Evolutionary conservation across 2,888 invertebrate genomes (phyloP).

Genomic region (Cenopis cana): DNA sequence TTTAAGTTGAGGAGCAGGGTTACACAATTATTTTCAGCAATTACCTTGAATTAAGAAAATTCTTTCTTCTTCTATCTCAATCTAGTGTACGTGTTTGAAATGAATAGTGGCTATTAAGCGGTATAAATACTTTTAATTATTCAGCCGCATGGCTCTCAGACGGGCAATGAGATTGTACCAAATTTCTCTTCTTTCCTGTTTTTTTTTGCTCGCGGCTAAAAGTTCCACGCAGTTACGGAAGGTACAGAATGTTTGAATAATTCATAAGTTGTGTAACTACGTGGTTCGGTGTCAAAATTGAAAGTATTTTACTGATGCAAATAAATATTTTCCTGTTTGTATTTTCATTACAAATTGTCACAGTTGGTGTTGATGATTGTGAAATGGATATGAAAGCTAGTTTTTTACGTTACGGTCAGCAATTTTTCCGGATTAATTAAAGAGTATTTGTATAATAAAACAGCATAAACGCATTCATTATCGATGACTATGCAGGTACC

Average conservation of each 20-base stretch:
- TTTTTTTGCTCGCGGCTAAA: conserved; percentile 31
- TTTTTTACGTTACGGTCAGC: not conserved
- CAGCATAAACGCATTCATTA: no score
- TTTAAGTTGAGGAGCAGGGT: not conserved
- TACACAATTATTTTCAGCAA: not conserved
- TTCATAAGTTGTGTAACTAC: conserved; percentile 29
- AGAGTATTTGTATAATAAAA: no score
- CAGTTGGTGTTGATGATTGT: not conserved
- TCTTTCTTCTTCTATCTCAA: not conserved
- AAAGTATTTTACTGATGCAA: conserved; percentile 8
- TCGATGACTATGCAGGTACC: no score
- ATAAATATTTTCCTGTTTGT: not conserved
- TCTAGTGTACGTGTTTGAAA: conserved; percentile 1
- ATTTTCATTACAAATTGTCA: not conserved
- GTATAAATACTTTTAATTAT: conserved; percentile 14
- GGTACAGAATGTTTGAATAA: conserved; percentile 31
- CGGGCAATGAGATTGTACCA: conserved; percentile 14
- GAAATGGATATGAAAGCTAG: not conserved
- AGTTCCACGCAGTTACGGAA: conserved; percentile 27
- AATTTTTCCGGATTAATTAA: no score
- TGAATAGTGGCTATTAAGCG: conserved; percentile 10
- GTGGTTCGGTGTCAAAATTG: conserved; percentile 19
- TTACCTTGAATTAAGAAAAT: not conserved
- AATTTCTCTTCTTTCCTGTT: conserved; percentile 16
- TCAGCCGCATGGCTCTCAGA: not conserved